Evolutionary conservation across 2,888 invertebrate genomes (phyloP).

Genomic region (Cosmia pyralina): DNA sequence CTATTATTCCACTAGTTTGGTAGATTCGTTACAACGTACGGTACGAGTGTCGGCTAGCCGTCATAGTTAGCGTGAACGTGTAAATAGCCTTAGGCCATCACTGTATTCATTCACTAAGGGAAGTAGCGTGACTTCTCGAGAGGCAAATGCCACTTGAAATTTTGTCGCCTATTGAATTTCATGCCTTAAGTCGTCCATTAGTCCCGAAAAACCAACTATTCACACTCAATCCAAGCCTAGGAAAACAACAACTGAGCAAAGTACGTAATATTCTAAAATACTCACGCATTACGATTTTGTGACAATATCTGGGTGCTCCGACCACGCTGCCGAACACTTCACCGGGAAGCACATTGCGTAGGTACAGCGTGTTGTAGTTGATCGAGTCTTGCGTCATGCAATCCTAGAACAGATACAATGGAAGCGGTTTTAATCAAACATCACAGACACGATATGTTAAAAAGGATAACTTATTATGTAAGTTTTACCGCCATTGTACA

Average conservation of each 20-base stretch:
- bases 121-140: background rate
- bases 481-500: background rate
- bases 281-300: slow-evolving; percentile 83
- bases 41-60: background rate
- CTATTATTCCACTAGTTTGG: no score
- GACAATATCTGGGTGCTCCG: slow-evolving; percentile 83
- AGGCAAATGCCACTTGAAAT: background rate
- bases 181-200: background rate
- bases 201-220: background rate
- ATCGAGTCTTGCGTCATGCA: slow-evolving; percentile 75
- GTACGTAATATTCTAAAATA: slow-evolving; percentile 47
- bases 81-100: background rate
- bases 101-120: background rate
- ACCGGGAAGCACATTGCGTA: slow-evolving; percentile 73
- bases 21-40: no score
- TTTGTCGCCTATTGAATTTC: background rate
- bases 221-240: background rate
- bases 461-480: background rate
- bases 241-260: no score
- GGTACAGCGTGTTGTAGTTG: slow-evolving; percentile 77
- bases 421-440: background rate
- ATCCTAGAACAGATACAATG: slow-evolving; percentile 74
- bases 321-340: slow-evolving; percentile 73
- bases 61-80: background rate
- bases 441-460: background rate